Evolutionary conservation across 1,140 invertebrate genomes (phyloP), one percentile per base, ranked within the genome.

Genomic region (Anastatus disparis): DNA sequence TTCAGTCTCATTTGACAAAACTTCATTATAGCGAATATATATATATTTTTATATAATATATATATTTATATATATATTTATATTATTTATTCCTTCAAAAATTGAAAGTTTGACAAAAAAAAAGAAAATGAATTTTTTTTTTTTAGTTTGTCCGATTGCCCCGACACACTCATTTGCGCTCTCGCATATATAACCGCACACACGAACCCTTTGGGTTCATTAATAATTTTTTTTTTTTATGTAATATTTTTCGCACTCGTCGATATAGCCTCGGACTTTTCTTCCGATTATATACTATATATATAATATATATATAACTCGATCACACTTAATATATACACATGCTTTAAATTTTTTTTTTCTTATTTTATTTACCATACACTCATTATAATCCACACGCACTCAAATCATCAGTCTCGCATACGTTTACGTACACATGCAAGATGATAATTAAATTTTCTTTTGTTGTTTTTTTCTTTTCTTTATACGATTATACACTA

Each of bases 1-100:
- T 70, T 85, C 83, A 85, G 82, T 84, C 84, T 85, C 82, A 84
- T 83, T 58, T 69, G 78, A 82, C 75, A 79, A 82, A 83, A 81
- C 76, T 74, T 78, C 76, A 76, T 77, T n/a, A 75, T 76, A 63
- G 74, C 74, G 26, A 52, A 40, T 68, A 40, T 38, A 56, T 69
- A 38, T 68, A 31, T 22, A 65, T 58, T 15, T 38, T 35, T 59
- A 17, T 52, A 20, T n/a, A 13, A 35, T 35, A 35, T 35, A 22
- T 56, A 3, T 44, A 48, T 38, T 2, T 20, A 20, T 71, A 9
- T 52, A 62, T 69, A 50, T 38, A n/a, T 53, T 40, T 55, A 35
- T 46, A 24, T 48, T 27, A 22, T n/a, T 56, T 15, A 44, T 17
- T 44, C 44, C 17, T 24, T 58, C 50, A 53, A 61, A 65, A 31